A percentile compares a stretch with the other conserved stretches of the same genome.
Conservation (phyloP, 2,888 invertebrate genomes). For the Autographa pulchrina region DNA sequence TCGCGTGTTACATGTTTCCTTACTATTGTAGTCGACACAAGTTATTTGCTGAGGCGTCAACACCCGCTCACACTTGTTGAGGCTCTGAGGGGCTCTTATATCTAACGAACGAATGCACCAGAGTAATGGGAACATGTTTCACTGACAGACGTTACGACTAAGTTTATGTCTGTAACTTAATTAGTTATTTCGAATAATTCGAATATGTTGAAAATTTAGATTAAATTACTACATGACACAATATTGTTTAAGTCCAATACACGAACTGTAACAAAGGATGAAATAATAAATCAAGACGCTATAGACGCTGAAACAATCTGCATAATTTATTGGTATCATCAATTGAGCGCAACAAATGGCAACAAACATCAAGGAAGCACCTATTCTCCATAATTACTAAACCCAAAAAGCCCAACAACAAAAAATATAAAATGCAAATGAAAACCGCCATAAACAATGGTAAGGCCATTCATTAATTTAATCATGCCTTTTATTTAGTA, state of each 20-base stretch:
- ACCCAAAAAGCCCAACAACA: slow-evolving; percentile 11
- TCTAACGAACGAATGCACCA: neutral
- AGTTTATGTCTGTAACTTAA: neutral
- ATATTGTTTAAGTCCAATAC: neutral
- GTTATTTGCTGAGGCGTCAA: neutral
- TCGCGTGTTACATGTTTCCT: neutral
- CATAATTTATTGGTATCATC: neutral
- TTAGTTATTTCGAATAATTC: too few relatives aligned
- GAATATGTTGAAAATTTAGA: neutral
- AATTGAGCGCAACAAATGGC: neutral
- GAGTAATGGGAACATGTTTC: neutral
- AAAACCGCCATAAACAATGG: slow-evolving; percentile 50
- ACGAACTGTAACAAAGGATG: neutral
- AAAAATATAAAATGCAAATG: slow-evolving; percentile 52
- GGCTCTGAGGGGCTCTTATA: neutral
- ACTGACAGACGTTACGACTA: neutral
- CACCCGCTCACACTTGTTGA: slow-evolving; percentile 8
- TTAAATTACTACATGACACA: neutral
- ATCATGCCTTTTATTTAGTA: slow-evolving; percentile 38
- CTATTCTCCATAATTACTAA: neutral
- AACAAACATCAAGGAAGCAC: neutral
- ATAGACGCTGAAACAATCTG: neutral
- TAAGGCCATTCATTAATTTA: slow-evolving; percentile 49
- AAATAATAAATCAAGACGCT: neutral
- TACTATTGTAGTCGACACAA: neutral